Evolutionary conservation across 2,888 invertebrate genomes (phyloP), one percentile per base, ranked within the genome.

Genomic region (Acrocyrtus sp.): DNA sequence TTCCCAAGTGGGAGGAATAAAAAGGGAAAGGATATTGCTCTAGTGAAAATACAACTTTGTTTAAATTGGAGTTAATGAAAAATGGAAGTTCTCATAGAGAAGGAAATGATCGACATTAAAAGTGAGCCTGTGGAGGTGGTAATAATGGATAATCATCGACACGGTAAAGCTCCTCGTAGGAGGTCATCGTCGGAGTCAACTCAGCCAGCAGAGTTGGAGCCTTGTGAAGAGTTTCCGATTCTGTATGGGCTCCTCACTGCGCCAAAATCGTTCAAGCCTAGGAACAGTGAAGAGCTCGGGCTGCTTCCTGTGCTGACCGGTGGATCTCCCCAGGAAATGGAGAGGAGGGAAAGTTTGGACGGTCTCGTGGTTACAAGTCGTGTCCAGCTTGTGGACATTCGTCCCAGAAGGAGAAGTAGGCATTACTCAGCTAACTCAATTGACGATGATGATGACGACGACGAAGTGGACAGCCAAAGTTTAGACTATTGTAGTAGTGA

Each of bases 171-270:
- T 10, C 4, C 48, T 21, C 27, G n/a, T 27, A 63, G 63, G 21
- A 53, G 63, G 27, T 39, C 50, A 17, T 43, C 41, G 19, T 53
- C 63, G 5, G 12, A 5, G 26, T 53, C 63, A 12, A 6, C 61
- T 45, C 57, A 54, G 17, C 54, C 69, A 10, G 48, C 69, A 3
- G 74, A 74, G 24, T 27, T 76, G 62, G 78, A 77, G 45, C 78
- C 78, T 5, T 51, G 75, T 26, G 77, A 75, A 57, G 78, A 77
- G 48, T 78, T 77, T 41, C 78, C 78, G 21, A 78, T 78, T 57
- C 51, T 78, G 17, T 78, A 72, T 65, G 67, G 74, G 26, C 63
- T 78, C 19, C 72, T 78, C 24, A 78, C 78, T 26, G 75, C 72
- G 6, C 72, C 72, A n/a, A 72, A 72, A 51, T 72, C 72, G n/a